These are phyloP conservation scores for Hyla sarda DNA, from an alignment of 2,113 vertebrate genomes.

Conservation along the genomic window DNA sequence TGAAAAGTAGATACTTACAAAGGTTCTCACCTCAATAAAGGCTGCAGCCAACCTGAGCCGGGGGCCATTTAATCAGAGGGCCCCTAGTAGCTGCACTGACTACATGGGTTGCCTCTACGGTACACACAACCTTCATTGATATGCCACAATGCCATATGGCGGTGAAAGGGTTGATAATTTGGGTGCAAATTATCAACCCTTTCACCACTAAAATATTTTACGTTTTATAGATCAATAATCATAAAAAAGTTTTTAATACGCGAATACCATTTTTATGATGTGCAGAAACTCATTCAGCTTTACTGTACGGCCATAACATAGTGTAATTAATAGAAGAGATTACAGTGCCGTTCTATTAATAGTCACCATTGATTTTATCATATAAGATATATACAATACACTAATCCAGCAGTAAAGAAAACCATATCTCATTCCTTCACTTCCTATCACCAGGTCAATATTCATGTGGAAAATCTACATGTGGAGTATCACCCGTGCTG, in stretches of 20 bases:
- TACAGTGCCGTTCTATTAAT: slow-evolving; percentile 6
- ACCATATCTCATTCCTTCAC: slow-evolving; percentile 12
- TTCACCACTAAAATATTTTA: no score
- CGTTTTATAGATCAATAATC: background rate
- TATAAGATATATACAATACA: slow-evolving; percentile 2
- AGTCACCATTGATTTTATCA: slow-evolving; percentile 43
- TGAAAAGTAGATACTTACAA: no score
- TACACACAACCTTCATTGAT: background rate
- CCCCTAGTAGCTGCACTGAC: no score
- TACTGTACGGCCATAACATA: no score
- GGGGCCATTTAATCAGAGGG: no score
- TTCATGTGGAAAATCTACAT: no score
- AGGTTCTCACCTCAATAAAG: no score
- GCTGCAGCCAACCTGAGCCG: no score
- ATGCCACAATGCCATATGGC: background rate
- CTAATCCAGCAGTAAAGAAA: background rate
- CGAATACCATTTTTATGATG: background rate
- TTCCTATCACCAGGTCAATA: background rate
- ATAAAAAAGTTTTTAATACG: slow-evolving; percentile 6
- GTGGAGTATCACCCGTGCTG: no score
- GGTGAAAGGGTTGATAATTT: background rate
- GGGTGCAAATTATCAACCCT: no score
- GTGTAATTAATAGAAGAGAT: slow-evolving; percentile 27
- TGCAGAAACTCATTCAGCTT: background rate
- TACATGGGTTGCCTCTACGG: no score